phyloP scores from a whole-genome alignment of 1,140 invertebrate species.

The Apocrypta bakeri region DNA sequence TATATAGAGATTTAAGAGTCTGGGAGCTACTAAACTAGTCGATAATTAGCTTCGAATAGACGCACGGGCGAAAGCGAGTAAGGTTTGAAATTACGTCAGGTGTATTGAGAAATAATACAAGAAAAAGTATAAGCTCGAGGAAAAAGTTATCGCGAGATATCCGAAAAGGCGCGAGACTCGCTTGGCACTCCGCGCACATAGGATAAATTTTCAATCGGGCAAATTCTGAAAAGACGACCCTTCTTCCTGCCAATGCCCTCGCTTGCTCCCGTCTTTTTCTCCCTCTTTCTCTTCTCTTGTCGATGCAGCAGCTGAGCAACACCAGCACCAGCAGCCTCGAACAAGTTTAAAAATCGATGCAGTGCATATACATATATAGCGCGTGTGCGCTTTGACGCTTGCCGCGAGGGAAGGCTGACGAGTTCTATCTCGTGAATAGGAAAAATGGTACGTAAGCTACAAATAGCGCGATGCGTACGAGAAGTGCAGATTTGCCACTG shows the following conservation, averaged over 20 bases:
- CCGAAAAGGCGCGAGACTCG: constrained; percentile 39
- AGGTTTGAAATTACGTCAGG: no score
- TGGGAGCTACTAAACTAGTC: no score
- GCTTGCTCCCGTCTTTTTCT: neutral
- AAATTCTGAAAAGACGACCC: constrained; percentile 66
- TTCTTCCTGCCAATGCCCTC: neutral
- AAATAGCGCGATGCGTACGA: constrained; percentile 14
- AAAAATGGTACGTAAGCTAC: constrained; percentile 46
- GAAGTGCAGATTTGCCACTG: constrained; percentile 12
- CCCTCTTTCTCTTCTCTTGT: neutral
- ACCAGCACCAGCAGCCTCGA: no score
- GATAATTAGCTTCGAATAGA: no score
- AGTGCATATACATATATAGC: constrained; percentile 40
- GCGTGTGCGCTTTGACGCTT: neutral
- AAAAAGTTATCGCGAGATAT: constrained; percentile 42
- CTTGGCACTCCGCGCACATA: constrained; percentile 62
- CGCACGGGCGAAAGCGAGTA: no score
- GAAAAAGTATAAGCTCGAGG: neutral
- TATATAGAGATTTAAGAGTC: no score
- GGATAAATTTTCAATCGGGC: constrained; percentile 70
- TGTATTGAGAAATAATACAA: no score
- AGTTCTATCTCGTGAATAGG: constrained; percentile 55
- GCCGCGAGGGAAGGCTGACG: constrained; percentile 8
- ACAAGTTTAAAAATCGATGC: constrained; percentile 69
- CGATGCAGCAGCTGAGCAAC: neutral